These are phyloP conservation scores for Peromyscus polionotus DNA, from an alignment of 2,113 vertebrate species.

Conservation along the genomic window DNA sequence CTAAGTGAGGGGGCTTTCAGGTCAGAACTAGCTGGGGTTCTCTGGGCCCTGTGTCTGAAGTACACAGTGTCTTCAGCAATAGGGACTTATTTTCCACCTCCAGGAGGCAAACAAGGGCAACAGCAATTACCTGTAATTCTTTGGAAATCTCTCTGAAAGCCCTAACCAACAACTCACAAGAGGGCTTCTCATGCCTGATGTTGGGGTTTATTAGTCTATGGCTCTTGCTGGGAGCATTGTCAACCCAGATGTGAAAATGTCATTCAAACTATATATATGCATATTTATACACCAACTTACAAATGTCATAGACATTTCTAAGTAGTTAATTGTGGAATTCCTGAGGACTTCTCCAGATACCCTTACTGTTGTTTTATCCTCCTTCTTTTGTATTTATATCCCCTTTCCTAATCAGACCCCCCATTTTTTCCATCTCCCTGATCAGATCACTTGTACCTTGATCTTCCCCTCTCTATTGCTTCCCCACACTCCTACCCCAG, in stretches of 20 bases:
- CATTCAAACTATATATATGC: not conserved
- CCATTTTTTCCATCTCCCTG: not conserved
- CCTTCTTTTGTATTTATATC: not conserved
- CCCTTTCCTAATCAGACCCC: not conserved
- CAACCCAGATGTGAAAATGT: not conserved
- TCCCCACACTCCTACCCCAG: not conserved
- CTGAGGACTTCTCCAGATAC: not conserved
- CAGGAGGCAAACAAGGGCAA: not conserved
- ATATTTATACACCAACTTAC: not conserved
- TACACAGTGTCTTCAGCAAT: not conserved
- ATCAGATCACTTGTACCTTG: not conserved
- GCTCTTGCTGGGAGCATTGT: not conserved
- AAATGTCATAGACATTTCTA: not conserved
- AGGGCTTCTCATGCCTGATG: not conserved
- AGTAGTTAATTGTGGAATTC: not conserved
- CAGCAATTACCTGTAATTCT: not conserved
- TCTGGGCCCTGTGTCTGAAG: not conserved
- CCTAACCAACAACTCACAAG: not conserved
- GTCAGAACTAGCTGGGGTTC: not conserved
- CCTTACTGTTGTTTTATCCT: not conserved
- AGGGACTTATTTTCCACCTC: not conserved
- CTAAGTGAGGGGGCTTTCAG: not conserved
- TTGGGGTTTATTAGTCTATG: not conserved
- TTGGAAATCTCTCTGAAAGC: not conserved
- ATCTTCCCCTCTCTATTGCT: not conserved